phyloP scores from a whole-genome alignment of 2,113 vertebrate species.

The Rattus norvegicus region GRCr8 NC_086024.1:117515501-117516000 shows the following conservation, averaged over 20 bases:
- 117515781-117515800: constrained; percentile 64
- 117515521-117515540: background rate
- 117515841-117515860: background rate
- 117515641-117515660: constrained; percentile 8
- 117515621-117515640: background rate
- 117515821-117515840: background rate
- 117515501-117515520: background rate
- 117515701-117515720: constrained; percentile 15
- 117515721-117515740: constrained; percentile 63
- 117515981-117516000: background rate
- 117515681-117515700: constrained; percentile 45
- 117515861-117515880: background rate
- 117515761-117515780: constrained; percentile 52
- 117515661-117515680: constrained; percentile 36
- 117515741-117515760: constrained; percentile 54
- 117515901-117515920: background rate
- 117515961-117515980: background rate
- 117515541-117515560: background rate
- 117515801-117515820: constrained; percentile 44
- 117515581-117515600: constrained; percentile 13
- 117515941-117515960: background rate
- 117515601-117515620: background rate
- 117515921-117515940: background rate
- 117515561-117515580: background rate
- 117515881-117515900: background rate